Conservation (phyloP, 2,113 vertebrate genomes). For the Caretta caretta region DNA sequence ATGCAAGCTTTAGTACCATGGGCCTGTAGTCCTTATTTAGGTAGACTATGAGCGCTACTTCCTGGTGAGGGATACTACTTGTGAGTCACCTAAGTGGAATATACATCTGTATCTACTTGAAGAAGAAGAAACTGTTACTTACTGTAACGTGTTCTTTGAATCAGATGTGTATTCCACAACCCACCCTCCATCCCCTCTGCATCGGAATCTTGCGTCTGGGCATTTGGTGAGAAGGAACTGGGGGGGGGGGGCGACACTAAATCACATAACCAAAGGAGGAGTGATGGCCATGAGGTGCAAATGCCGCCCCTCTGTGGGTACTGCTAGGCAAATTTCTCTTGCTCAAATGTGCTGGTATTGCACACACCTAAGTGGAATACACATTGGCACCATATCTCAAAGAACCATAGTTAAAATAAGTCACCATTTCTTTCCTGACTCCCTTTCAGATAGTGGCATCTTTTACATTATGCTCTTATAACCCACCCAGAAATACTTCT, state of each 20-base stretch:
- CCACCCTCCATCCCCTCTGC: neutral
- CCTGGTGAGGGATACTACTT: too few relatives aligned
- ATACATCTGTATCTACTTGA: neutral
- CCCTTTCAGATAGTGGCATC: neutral
- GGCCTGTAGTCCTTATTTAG: too few relatives aligned
- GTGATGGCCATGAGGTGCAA: neutral
- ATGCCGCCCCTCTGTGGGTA: neutral
- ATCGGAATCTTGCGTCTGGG: neutral
- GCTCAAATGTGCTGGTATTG: neutral
- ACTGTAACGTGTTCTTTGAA: neutral
- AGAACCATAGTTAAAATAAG: neutral
- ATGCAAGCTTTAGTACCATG: too few relatives aligned
- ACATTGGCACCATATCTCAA: neutral
- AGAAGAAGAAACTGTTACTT: neutral
- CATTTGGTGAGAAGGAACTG: neutral
- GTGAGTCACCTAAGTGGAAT: too few relatives aligned
- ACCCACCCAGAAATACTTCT: neutral
- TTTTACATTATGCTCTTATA: neutral
- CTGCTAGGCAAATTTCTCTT: neutral
- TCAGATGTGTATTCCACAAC: neutral
- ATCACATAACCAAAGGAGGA: neutral
- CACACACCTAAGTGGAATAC: neutral
- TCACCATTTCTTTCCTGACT: neutral
- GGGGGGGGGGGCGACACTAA: too few relatives aligned
- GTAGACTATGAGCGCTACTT: too few relatives aligned